Percentiles rank a stretch among this genome's conserved stretches.
phyloP scores from a whole-genome alignment of 2,888 invertebrate species.

The Carpatolechia fugitivella region DNA sequence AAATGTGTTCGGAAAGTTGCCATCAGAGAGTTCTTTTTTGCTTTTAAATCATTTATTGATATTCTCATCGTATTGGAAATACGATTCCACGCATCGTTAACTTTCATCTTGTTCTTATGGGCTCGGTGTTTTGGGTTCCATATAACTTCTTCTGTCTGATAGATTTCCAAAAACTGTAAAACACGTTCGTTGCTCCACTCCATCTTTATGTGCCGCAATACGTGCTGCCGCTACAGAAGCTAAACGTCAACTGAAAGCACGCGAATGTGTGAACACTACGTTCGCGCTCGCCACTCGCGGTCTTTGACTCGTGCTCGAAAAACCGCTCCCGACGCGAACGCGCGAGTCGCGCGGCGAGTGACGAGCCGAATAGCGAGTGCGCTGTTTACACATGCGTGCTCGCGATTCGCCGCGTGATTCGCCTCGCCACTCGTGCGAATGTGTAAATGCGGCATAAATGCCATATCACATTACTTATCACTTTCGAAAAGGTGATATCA shows the following conservation, averaged over 20 bases:
- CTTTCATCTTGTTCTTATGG: neutral
- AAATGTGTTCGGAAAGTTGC: neutral
- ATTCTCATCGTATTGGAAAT: neutral
- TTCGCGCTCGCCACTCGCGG: constrained; percentile 1
- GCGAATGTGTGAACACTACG: too few relatives aligned
- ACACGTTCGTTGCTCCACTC: too few relatives aligned
- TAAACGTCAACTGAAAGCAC: too few relatives aligned
- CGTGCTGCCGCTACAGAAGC: too few relatives aligned
- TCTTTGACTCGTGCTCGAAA: constrained; percentile 7
- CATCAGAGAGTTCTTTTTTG: neutral
- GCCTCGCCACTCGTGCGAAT: constrained; percentile 5
- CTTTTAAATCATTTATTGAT: constrained; percentile 1
- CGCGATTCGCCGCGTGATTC: neutral
- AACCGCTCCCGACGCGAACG: constrained; percentile 3
- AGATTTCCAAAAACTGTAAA: too few relatives aligned
- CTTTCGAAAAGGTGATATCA: too few relatives aligned
- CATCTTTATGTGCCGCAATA: too few relatives aligned
- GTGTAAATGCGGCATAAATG: neutral
- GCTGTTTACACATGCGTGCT: neutral
- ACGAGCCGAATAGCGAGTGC: neutral
- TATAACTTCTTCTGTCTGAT: neutral
- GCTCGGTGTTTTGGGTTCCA: neutral
- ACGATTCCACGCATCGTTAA: neutral
- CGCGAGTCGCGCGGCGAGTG: neutral
- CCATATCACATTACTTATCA: too few relatives aligned